Percentiles rank a stretch among this genome's conserved stretches.
phyloP scores from a whole-genome alignment of 2,113 vertebrate genomes.

The Clarias gariepinus region DNA sequence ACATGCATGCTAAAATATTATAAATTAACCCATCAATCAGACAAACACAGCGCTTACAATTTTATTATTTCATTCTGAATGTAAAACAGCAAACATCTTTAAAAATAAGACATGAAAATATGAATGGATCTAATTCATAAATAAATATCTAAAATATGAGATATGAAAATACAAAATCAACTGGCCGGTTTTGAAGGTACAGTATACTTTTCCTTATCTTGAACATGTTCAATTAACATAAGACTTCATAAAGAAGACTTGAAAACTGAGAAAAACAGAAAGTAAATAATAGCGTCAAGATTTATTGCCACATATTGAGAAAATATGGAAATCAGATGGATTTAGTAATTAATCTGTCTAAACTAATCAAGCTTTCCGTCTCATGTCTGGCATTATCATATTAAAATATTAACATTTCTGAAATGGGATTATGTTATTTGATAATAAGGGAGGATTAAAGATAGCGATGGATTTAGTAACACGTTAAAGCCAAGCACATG shows the following conservation, averaged over 20 bases:
- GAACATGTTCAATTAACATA: not conserved
- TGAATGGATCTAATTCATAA: too few relatives aligned
- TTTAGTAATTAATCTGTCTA: not conserved
- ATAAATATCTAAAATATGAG: too few relatives aligned
- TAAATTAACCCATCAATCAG: not conserved
- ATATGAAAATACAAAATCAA: not conserved
- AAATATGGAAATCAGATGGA: not conserved
- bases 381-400: not conserved
- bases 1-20: not conserved
- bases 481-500: not conserved
- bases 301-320: not conserved
- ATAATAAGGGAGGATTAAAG: not conserved
- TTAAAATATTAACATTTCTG: not conserved
- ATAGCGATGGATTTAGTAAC: not conserved
- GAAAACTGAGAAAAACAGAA: too few relatives aligned
- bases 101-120: too few relatives aligned
- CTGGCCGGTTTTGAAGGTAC: not conserved
- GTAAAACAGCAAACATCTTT: not conserved
- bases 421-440: not conserved
- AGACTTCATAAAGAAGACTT: not conserved
- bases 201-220: not conserved
- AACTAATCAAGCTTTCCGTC: conserved; percentile 4
- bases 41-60: not conserved
- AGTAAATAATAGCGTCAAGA: not conserved
- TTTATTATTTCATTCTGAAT: not conserved